Conservation (phyloP, 2,797 vertebrate genomes). For the Anomalospiza imberbis region DNA sequence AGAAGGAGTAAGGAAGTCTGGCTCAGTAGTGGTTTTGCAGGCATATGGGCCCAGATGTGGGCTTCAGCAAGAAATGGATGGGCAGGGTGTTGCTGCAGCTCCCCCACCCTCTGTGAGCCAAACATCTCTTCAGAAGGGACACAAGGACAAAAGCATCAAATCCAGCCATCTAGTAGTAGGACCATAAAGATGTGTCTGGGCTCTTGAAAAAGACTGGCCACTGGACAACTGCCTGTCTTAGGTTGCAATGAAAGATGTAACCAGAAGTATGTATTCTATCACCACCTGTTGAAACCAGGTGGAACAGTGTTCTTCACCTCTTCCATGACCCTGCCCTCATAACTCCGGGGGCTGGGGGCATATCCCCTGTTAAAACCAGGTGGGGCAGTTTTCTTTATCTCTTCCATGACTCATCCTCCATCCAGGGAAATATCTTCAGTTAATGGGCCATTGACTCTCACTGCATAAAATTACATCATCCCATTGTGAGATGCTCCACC, state of each 20-base stretch:
- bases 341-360: too few relatives aligned
- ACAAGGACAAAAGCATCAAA: not conserved
- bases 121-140: not conserved
- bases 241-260: not conserved
- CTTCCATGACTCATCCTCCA: not conserved
- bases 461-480: not conserved
- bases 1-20: not conserved
- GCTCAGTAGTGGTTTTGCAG: not conserved
- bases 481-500: not conserved
- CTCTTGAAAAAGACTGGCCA: rapidly evolving
- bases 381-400: too few relatives aligned
- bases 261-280: not conserved
- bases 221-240: not conserved
- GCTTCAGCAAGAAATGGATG: not conserved
- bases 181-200: not conserved
- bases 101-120: not conserved
- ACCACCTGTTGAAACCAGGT: not conserved
- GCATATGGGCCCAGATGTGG: not conserved
- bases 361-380: too few relatives aligned
- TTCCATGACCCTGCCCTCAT: not conserved
- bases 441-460: not conserved
- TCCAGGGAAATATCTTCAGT: not conserved
- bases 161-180: not conserved
- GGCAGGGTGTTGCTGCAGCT: not conserved
- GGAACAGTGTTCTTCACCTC: not conserved